phyloP scores from a whole-genome alignment of 1,140 invertebrate genomes.

The Pseudomyrmex gracilis region DNA sequence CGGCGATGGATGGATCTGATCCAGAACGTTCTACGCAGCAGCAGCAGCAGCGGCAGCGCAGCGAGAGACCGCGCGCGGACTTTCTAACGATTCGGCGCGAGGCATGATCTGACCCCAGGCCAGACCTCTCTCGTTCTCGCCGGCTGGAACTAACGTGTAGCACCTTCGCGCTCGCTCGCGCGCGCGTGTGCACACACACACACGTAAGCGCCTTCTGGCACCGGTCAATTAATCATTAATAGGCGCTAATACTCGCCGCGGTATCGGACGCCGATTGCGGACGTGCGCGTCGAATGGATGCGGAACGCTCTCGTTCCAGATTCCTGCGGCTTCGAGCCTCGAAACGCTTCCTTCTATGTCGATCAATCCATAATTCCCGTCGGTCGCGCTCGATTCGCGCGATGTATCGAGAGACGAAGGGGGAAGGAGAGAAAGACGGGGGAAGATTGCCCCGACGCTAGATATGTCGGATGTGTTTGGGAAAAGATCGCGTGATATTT shows the following conservation, averaged over 20 bases:
- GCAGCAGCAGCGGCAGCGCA: background rate
- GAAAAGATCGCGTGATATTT: constrained; percentile 53
- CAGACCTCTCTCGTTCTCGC: constrained; percentile 58
- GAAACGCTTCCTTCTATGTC: constrained; percentile 60
- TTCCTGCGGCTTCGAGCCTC: constrained; percentile 28
- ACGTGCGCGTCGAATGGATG: constrained; percentile 63
- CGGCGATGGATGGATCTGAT: constrained; percentile 33
- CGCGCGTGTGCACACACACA: constrained; percentile 5
- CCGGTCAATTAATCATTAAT: constrained; percentile 81
- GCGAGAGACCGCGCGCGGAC: constrained; percentile 59
- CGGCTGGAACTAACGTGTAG: constrained; percentile 63
- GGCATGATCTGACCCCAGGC: constrained; percentile 77
- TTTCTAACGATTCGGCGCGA: constrained; percentile 81
- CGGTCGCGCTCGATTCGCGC: constrained; percentile 17
- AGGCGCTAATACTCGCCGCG: constrained; percentile 74
- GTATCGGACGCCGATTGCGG: constrained; percentile 62
- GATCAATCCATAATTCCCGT: constrained; percentile 49
- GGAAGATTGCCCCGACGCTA: constrained; percentile 20
- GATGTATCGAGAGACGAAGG: background rate
- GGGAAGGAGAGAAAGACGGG: no score
- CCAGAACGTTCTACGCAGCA: constrained; percentile 26
- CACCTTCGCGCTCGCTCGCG: constrained; percentile 55
- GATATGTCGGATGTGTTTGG: constrained; percentile 55
- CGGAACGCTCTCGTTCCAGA: constrained; percentile 65
- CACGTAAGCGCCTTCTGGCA: constrained; percentile 67